Base-by-base conservation (phyloP, 1,140 invertebrate genomes). In the Diorhabda elongata region DNA sequence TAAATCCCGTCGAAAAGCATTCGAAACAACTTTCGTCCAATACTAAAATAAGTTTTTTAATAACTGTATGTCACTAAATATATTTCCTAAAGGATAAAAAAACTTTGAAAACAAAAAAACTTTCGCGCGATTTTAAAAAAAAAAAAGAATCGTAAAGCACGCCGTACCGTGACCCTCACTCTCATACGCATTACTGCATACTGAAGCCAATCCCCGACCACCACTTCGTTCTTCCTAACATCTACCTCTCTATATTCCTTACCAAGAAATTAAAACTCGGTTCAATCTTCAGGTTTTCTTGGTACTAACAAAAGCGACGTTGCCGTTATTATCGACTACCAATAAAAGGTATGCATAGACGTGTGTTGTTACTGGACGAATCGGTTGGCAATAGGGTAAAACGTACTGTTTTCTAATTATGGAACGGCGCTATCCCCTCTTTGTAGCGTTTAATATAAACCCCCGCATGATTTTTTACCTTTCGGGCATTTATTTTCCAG, bases 211-310 rank as follows among this genome's bases (percentile, higher is more conserved):
- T 52, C 47, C n/a, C 45, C 45, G 8, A 52, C 45, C 26, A 26
- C 26, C 26, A 6, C 45, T 52, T n/a, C 47, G 47, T 6, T 52
- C 47, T 52, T 8, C 47, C n/a, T n/a, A 52, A 52, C 6, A 52
- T n/a, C 47, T 52, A 52, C 47, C 47, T 52, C 47, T 8, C 3
- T 52, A 6, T 52, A 6, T 52, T 52, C 47, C 47, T 11, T 11
- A 52, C 47, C 2, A 52, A 8, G 47, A 8, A 52, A 26, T 26
- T 4, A 52, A 9, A 52, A 52, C 47, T 52, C 47, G n/a, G 47
- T 52, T 52, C 47, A 52, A 52, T 52, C 47, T 52, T 52, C 47
- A 52, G 47, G 47, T n/a, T n/a, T 52, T 52, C 47, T 52, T 52
- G 47, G 6, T 8, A 52, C 47, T 52, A 52, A 6, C 47, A n/a